phyloP scores from a whole-genome alignment of 2,113 vertebrate species.

The Elaphurus davidianus region DNA sequence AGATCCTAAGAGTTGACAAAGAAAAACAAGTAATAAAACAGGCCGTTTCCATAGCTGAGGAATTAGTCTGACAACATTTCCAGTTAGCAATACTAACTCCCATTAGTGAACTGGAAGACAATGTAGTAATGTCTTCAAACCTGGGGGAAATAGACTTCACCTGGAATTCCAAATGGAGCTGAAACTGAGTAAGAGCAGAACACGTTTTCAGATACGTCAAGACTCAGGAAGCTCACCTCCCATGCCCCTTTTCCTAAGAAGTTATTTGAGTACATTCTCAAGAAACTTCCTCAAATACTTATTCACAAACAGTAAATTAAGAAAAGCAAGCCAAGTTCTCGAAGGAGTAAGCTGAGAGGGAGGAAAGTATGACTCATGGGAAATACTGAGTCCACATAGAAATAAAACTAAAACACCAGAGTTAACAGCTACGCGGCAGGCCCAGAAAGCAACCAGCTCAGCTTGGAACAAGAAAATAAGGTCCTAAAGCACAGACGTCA shows the following conservation, averaged over 20 bases:
- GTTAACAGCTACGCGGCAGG: neutral
- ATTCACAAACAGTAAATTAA: neutral
- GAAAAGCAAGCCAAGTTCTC: neutral
- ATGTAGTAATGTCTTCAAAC: neutral
- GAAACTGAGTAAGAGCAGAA: neutral
- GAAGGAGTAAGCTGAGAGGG: neutral
- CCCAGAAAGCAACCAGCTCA: neutral
- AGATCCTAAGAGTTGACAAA: neutral
- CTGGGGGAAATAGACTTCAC: neutral
- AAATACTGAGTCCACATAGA: neutral
- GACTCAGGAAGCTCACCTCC: neutral
- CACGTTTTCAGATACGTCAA: neutral
- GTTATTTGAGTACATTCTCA: neutral
- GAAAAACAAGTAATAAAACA: neutral
- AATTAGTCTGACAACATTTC: neutral
- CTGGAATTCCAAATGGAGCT: neutral
- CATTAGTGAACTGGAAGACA: rapidly evolving
- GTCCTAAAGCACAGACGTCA: neutral
- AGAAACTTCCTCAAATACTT: neutral
- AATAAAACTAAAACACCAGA: neutral
- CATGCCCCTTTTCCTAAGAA: neutral
- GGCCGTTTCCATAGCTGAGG: neutral
- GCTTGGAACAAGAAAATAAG: neutral
- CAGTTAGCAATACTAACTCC: neutral
- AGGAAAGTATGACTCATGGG: neutral